phyloP scores from a whole-genome alignment of 2,113 vertebrate genomes.

The Regulus satrapa region DNA sequence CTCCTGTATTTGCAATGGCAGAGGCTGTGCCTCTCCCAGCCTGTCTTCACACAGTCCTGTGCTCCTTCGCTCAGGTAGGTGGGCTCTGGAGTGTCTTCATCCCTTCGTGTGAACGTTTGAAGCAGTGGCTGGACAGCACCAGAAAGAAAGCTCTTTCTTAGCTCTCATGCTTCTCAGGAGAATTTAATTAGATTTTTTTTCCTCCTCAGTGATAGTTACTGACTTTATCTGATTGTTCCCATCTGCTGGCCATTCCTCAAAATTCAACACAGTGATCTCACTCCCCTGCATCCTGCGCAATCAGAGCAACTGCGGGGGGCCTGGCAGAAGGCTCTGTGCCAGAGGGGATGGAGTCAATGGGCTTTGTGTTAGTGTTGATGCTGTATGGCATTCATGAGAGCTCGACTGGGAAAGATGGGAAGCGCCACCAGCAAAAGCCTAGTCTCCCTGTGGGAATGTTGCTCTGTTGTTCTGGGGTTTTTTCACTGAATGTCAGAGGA shows the following conservation, averaged over 20 bases:
- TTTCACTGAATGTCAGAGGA: background rate
- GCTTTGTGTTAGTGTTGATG: background rate
- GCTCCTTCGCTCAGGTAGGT: background rate
- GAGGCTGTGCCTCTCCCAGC: background rate
- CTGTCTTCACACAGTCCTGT: accelerated
- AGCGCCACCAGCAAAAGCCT: background rate
- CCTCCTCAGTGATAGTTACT: background rate
- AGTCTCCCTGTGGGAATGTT: background rate
- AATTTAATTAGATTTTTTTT: constrained; percentile 21
- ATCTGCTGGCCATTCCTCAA: constrained; percentile 55
- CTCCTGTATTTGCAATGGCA: background rate
- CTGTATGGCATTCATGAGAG: background rate
- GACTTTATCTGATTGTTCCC: constrained; percentile 61
- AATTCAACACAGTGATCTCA: constrained; percentile 42
- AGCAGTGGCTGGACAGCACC: background rate
- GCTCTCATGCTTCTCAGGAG: background rate
- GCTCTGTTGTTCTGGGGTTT: background rate
- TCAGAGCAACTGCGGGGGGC: background rate
- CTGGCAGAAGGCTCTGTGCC: constrained; percentile 29
- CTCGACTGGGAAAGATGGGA: background rate
- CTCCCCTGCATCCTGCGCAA: constrained; percentile 15
- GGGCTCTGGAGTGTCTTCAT: background rate
- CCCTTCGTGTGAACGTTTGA: background rate
- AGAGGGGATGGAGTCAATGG: constrained; percentile 22
- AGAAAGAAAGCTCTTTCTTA: background rate